A percentile compares a stretch with the other conserved stretches of the same genome.
Conservation (phyloP, 2,888 invertebrate species). For the Siphlonurus alternatus region DNA sequence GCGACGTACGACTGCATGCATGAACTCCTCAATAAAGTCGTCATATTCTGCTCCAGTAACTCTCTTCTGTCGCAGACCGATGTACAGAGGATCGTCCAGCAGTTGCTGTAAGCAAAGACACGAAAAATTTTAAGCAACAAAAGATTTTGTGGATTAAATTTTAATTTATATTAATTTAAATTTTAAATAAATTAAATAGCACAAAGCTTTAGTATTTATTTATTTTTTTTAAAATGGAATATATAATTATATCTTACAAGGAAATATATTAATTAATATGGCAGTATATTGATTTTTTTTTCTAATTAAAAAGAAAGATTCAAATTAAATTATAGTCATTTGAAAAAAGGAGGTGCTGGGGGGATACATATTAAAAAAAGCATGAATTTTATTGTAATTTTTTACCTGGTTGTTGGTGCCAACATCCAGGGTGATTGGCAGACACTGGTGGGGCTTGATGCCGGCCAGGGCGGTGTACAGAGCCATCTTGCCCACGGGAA, state of each 20-base stretch:
- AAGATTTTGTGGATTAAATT: too few relatives aligned
- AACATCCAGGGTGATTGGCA: constrained; percentile 87
- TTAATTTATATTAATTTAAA: too few relatives aligned
- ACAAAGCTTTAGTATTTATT: neutral
- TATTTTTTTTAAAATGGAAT: neutral
- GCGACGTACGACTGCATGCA: constrained; percentile 76
- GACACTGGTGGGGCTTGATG: constrained; percentile 87
- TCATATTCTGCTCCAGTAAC: constrained; percentile 76
- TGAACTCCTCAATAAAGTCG: constrained; percentile 90
- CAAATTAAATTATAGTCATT: too few relatives aligned
- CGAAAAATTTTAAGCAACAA: constrained; percentile 8
- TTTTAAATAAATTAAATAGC: too few relatives aligned
- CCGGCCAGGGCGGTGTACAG: constrained; percentile 93
- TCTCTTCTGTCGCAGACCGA: constrained; percentile 75
- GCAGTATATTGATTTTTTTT: too few relatives aligned
- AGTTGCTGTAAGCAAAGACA: constrained; percentile 40
- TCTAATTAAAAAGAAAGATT: too few relatives aligned
- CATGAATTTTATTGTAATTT: neutral
- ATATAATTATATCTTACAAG: too few relatives aligned
- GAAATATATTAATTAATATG: too few relatives aligned
- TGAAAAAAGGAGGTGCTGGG: too few relatives aligned
- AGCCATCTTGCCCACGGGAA: constrained; percentile 92
- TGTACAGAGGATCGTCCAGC: constrained; percentile 85
- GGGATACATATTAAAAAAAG: too few relatives aligned
- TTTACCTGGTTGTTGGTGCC: constrained; percentile 78